Evolutionary conservation across 2,113 vertebrate species (phyloP).

Genomic region (Ptyas mucosa): DNA sequence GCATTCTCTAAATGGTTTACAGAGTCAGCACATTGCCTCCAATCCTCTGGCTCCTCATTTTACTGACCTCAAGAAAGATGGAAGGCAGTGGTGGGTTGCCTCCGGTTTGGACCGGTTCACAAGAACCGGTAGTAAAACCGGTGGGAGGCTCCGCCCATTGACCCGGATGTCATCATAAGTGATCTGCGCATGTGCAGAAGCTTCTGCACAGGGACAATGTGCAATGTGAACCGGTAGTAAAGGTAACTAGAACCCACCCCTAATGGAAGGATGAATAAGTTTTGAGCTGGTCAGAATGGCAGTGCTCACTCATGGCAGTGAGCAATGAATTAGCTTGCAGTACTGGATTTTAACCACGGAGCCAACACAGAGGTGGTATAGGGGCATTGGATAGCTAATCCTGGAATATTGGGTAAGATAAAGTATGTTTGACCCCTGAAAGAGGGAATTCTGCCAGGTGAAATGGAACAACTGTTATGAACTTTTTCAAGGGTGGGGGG

Average conservation of each 20-base stretch:
- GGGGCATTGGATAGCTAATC: neutral
- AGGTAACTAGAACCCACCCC: too few species aligned
- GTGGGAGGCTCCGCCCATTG: too few species aligned
- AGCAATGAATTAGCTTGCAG: neutral
- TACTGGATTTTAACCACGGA: neutral
- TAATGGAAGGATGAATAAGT: neutral
- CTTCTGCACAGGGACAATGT: too few species aligned
- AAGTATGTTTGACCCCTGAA: neutral
- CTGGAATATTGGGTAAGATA: neutral
- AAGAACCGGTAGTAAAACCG: too few species aligned
- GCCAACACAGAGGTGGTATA: neutral
- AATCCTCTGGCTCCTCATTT: neutral
- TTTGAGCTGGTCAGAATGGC: neutral
- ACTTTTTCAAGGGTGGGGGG: neutral
- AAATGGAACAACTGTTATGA: neutral
- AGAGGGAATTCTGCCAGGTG: neutral
- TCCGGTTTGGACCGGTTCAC: too few species aligned
- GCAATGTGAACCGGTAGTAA: too few species aligned
- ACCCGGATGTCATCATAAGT: too few species aligned
- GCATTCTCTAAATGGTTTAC: neutral
- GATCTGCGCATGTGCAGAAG: too few species aligned
- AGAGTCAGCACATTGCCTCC: neutral
- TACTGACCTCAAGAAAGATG: neutral
- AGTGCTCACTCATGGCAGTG: neutral
- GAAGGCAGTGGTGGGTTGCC: neutral